Percentiles rank a stretch among this genome's conserved stretches.
phyloP scores from a whole-genome alignment of 53 echinoderm and acorn worm genomes.

The Temnopleurus reevesii region DNA sequence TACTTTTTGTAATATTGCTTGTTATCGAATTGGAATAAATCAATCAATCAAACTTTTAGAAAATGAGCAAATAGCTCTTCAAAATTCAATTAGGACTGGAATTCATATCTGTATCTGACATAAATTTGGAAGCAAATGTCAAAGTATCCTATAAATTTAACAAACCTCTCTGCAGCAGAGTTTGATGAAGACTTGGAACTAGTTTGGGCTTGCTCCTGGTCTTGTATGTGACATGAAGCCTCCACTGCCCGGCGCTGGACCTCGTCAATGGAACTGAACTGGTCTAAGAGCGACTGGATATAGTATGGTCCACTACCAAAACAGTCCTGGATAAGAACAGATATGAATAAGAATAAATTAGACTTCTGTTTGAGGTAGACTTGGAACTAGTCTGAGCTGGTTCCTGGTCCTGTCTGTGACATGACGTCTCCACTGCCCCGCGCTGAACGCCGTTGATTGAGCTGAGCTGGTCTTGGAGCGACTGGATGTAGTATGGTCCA shows the following conservation, averaged over 20 bases:
- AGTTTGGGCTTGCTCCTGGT: conserved; percentile 36
- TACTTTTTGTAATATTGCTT: too few species aligned
- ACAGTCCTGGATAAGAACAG: neutral
- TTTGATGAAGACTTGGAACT: conserved; percentile 32
- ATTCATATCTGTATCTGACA: too few species aligned
- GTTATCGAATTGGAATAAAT: too few species aligned
- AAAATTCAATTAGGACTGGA: too few species aligned
- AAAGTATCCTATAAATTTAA: neutral
- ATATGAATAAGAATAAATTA: neutral
- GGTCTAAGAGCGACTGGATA: conserved; percentile 71
- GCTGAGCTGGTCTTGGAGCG: neutral
- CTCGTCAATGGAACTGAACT: conserved; percentile 54
- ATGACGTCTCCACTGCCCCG: conserved; percentile 29
- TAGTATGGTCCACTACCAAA: conserved; percentile 79
- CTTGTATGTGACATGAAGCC: conserved; percentile 39
- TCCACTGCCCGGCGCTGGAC: conserved; percentile 41
- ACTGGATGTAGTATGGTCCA: conserved; percentile 38
- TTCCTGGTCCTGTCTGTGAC: conserved; percentile 48
- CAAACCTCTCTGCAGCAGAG: conserved; percentile 67
- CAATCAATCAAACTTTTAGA: too few species aligned
- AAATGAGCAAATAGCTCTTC: too few species aligned
- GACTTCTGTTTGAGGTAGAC: conserved; percentile 58
- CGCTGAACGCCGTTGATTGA: conserved; percentile 1
- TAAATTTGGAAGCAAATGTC: too few species aligned
- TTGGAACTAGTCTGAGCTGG: conserved; percentile 69